These are phyloP conservation scores for Leptopilina drosophilae DNA, from an alignment of 2,888 invertebrate species.

Conservation along the genomic window DNA sequence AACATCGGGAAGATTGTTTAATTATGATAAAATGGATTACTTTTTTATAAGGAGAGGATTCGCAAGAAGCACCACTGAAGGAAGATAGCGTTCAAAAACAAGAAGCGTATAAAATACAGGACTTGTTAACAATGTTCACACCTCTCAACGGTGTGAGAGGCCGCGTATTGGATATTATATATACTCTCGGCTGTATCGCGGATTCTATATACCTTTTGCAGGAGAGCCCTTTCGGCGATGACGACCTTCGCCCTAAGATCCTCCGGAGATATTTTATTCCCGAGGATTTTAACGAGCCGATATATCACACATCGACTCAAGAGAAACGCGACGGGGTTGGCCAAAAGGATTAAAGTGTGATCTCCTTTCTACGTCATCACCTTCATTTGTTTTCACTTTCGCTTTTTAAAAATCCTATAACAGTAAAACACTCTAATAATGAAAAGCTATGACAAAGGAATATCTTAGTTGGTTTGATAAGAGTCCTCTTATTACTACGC, in stretches of 20 bases:
- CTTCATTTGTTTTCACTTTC: conserved; percentile 6
- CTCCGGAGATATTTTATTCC: conserved; percentile 75
- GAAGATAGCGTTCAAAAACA: conserved; percentile 53
- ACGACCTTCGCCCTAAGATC: conserved; percentile 75
- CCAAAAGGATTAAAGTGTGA: conserved; percentile 55
- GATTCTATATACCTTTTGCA: conserved; percentile 51
- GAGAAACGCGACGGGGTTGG: conserved; percentile 56
- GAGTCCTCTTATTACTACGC: no score
- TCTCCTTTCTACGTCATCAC: conserved; percentile 39
- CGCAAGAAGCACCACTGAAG: conserved; percentile 64
- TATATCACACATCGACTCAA: conserved; percentile 75
- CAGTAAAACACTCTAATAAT: no score
- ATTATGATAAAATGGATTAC: background rate
- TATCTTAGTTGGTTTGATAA: no score
- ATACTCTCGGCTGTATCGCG: conserved; percentile 52
- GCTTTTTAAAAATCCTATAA: background rate
- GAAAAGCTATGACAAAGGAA: no score
- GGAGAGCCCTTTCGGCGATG: conserved; percentile 74
- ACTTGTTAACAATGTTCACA: conserved; percentile 77
- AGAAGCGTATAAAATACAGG: conserved; percentile 72
- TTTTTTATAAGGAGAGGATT: conserved; percentile 13
- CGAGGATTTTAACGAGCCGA: conserved; percentile 76
- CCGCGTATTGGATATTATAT: conserved; percentile 47
- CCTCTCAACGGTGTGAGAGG: conserved; percentile 61
- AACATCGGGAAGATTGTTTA: no score